A percentile compares a stretch with the other conserved stretches of the same genome.
These are phyloP conservation scores for Alcis repandata DNA, from an alignment of 2,888 invertebrate genomes.

Conservation along the genomic window DNA sequence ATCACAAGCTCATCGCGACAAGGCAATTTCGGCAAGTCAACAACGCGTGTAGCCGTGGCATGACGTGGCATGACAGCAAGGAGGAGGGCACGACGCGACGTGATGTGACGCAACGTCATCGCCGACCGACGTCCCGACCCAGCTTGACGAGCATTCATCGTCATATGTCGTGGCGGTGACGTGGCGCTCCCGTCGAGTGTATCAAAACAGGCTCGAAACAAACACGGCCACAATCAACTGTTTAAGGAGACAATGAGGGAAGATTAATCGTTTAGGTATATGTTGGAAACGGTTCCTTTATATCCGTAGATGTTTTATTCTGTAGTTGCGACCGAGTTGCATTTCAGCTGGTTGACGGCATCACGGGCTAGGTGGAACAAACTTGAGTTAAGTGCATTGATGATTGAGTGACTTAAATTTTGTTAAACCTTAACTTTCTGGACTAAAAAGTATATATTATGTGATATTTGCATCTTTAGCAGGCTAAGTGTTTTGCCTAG, in stretches of 20 bases:
- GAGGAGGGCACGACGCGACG: constrained; percentile 51
- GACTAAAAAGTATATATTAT: too few species aligned
- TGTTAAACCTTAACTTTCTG: too few species aligned
- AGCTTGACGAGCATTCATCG: constrained; percentile 66
- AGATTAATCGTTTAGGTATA: constrained; percentile 25
- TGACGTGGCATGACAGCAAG: constrained; percentile 68
- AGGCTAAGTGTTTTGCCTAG: too few species aligned
- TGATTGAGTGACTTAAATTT: too few species aligned
- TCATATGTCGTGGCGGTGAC: constrained; percentile 54
- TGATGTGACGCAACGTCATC: constrained; percentile 56
- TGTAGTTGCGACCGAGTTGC: background rate
- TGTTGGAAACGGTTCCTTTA: constrained; percentile 7
- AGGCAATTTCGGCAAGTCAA: constrained; percentile 73
- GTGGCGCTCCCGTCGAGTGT: constrained; percentile 44
- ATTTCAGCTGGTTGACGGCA: background rate
- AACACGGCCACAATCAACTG: constrained; percentile 13
- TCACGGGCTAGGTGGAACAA: background rate
- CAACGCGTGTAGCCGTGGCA: constrained; percentile 65
- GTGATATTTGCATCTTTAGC: too few species aligned
- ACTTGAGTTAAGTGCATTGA: background rate
- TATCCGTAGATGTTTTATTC: constrained; percentile 1
- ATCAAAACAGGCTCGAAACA: constrained; percentile 35
- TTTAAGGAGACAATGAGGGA: constrained; percentile 8
- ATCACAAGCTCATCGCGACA: constrained; percentile 65
- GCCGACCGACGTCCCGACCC: constrained; percentile 48